phyloP scores from a whole-genome alignment of 1,140 invertebrate species.

The Apis dorsata region DNA sequence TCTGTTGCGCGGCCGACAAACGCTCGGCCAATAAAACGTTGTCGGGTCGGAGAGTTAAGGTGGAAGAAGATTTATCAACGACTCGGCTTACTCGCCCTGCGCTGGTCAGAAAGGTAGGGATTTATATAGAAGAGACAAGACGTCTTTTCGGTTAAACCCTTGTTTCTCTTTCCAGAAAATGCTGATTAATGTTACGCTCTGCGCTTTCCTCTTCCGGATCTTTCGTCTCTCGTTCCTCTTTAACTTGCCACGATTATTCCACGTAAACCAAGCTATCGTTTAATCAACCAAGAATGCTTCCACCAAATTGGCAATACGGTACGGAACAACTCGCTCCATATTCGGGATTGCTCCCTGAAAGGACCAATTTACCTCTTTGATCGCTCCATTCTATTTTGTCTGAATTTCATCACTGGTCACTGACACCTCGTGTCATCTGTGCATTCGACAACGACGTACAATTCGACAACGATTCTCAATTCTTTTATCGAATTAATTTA shows the following conservation, averaged over 20 bases:
- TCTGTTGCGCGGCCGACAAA: too few relatives aligned
- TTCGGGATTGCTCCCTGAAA: background rate
- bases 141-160: background rate
- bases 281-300: constrained; percentile 34
- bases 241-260: background rate
- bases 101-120: background rate
- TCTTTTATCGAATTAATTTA: background rate
- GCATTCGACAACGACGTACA: background rate
- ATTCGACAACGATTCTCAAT: background rate
- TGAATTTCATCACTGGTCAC: background rate
- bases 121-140: background rate
- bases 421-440: background rate
- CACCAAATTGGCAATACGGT: background rate
- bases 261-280: constrained; percentile 1
- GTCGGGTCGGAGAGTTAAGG: too few relatives aligned
- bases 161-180: background rate
- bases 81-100: too few relatives aligned
- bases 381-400: background rate
- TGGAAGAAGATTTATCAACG: too few relatives aligned
- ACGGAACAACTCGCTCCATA: background rate
- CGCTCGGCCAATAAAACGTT: too few relatives aligned
- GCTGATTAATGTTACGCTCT: constrained; percentile 25
- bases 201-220: background rate
- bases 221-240: background rate
- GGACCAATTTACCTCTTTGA: background rate